Conservation (phyloP, 2,797 vertebrate species). For the Semaprochilodus insignis region DNA sequence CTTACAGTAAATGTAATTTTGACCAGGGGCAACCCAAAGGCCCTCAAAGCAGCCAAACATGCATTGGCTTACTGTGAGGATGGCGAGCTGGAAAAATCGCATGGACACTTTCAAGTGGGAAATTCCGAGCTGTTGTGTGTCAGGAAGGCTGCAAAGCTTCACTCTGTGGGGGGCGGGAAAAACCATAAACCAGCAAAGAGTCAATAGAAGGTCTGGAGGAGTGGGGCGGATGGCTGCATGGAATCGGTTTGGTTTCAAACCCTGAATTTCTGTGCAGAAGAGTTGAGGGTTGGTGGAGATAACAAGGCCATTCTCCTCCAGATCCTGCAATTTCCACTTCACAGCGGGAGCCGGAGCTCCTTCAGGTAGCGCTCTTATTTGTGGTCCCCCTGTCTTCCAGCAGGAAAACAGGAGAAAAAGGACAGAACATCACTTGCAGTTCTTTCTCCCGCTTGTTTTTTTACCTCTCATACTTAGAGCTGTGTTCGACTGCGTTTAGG, state of each 20-base stretch:
- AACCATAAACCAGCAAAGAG: slow-evolving; percentile 6
- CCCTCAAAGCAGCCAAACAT: no score
- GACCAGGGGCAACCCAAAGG: no score
- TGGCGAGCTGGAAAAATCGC: no score
- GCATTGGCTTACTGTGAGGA: no score
- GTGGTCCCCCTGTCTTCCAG: slow-evolving; percentile 67
- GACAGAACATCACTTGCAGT: slow-evolving; percentile 23
- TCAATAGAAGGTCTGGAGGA: not conserved
- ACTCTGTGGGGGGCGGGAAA: not conserved
- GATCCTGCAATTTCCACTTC: slow-evolving; percentile 73
- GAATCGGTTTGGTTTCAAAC: slow-evolving; percentile 12
- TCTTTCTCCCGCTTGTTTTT: not conserved
- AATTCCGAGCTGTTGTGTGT: no score
- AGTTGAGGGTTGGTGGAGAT: slow-evolving; percentile 3
- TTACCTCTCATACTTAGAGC: not conserved
- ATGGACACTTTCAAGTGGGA: no score
- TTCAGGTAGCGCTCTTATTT: slow-evolving; percentile 71
- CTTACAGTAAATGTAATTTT: no score
- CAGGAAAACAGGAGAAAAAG: slow-evolving; percentile 50
- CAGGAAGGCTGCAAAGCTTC: not conserved
- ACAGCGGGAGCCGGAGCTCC: slow-evolving; percentile 66
- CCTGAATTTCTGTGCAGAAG: slow-evolving; percentile 7
- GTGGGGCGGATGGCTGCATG: not conserved
- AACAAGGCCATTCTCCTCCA: slow-evolving; percentile 12
- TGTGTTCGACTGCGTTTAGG: not conserved